Evolutionary conservation across 2,888 invertebrate species (phyloP), one percentile per base, ranked within the genome.

Genomic region (Himalopsyche tibetana): DNA sequence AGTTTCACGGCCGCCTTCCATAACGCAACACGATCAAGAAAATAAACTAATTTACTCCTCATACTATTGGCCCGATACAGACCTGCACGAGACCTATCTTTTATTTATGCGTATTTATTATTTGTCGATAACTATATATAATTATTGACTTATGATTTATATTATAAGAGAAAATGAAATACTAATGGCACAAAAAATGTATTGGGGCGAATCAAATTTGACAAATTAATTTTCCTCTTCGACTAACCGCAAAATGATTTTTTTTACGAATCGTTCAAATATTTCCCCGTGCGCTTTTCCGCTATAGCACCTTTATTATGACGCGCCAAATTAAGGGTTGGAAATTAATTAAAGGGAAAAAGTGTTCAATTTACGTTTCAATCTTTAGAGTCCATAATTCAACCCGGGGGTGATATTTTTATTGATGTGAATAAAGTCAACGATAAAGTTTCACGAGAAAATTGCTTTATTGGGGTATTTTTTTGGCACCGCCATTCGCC

Each of bases 331-430:
- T 83, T 83, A 80, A 91, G 91, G 91, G 91, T 90, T 90, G 92
- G 91, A 93, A 93, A 93, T 93, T 93, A 93, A 93, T 93, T 93
- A 93, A 92, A 92, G 89, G 93, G 92, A 91, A 93, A 93, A 92
- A 93, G 93, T 92, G 92, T 92, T 63, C 19, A 92, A 93, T 93
- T 93, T 93, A 93, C 92, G 92, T 92, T 91, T 92, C 91, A 92
- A 93, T 93, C 93, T 93, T 93, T 93, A 93, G 93, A 91, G 91
- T 90, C 91, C 89, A 92, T 92, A 88, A 88, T 86, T 88, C 88
- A 86, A 19, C 86, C 83, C 51, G 83, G 80, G 74, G 84, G 81
- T 86, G 83, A 82, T 84, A 83, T 83, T 88, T 85, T 88, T 86
- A 84, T 88, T 86, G 87, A 88, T 88, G 87, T 86, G 83, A 88